Evolutionary conservation across 2,113 vertebrate genomes (phyloP), one percentile per base, ranked within the genome.

Genomic region (Phrynosoma platyrhinos): DNA sequence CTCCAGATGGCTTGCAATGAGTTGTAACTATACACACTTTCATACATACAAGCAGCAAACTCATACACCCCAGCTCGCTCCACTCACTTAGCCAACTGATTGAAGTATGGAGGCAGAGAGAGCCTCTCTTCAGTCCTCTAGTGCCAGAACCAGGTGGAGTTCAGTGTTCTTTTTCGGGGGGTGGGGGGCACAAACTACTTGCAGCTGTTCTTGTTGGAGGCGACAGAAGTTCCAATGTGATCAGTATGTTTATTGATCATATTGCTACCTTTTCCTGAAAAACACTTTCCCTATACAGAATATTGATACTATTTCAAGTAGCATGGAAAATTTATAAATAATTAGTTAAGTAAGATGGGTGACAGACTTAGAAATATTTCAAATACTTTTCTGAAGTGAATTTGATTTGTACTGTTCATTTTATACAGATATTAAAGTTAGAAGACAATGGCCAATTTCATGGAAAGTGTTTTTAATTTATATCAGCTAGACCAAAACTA

Each of bases 391-490:
- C 40, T 71, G 58, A 78, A 83, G 72, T 69, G 82, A 79, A 53
- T 79, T 78, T 83, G 87, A 84, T 76, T 75, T 82, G 71, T 76
- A 30, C 12, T 47, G 4, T 82, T 82, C 40, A 12, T 21, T 53
- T 75, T 64, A 55, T 55, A 47, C 18, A 82, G 74, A 74, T 27
- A 76, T 32, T 87, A 75, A 78, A 62, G 32, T 86, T 78, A 79
- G 12, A 79, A 79, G 58, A 25, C 42, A 86, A 79, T 78, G 27
- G 27, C 47, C 76, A 52, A 64, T n/a, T 13, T 53, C 21, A n/a
- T 52, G 23, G 14, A 72, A 68, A 69, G 30, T 80, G n/a, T 53
- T 27, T 82, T 75, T 47, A 1, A 32, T 25, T 23, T 21, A 23
- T 83, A 52, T 66, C 42, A 69, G 27, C 53, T 23, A 40, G 18